Evolutionary conservation across 2,797 vertebrate genomes (phyloP), one percentile per base, ranked within the genome.

Genomic region (Propithecus perrieri): DNA sequence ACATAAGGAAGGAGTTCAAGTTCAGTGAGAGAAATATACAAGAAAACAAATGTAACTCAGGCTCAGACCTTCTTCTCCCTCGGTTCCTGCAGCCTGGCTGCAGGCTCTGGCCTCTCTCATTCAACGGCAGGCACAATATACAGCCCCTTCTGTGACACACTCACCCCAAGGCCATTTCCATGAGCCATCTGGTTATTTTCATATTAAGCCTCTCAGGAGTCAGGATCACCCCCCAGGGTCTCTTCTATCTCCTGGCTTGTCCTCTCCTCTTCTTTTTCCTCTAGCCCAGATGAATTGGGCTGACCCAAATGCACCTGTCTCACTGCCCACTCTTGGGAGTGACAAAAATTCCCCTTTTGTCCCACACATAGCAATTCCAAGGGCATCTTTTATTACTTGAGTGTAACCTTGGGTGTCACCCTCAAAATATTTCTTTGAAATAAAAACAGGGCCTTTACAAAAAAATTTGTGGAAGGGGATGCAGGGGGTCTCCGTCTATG

Each of bases 341-440:
- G 89, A 33, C 14, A 83, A 28, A 90, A 55, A 84, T 61, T 22
- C 38, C 28, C 38, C n/a, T 76, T 17, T 61, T 78, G 22, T 22
- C 67, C 13, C 48, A 86, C 5, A 35, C 15, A n/a, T 15, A 43
- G 26, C 43, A 61, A 5, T 85, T 79, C 67, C 33, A 10, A 96
- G 79, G 55, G 4, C 46, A 26, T 91, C 59, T 84, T 89, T 48
- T 50, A 20, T 85, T 59, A 41, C 61, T 86, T 78, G 38, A 93
- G 6, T 65, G 46, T 55, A 80, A 20, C 43, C 80, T 86, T 85
- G 48, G 24, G 80, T 85, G 71, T 50, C 72, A 81, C 67, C 74
- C 61, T 90, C 74, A 94, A 96, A 95, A 26, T 89, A 92, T 86
- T 93, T 86, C 78, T 94, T 96, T 84, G 14, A 80, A 84, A 84